phyloP scores from a whole-genome alignment of 2,797 vertebrate species.

The Labroides dimidiatus region DNA sequence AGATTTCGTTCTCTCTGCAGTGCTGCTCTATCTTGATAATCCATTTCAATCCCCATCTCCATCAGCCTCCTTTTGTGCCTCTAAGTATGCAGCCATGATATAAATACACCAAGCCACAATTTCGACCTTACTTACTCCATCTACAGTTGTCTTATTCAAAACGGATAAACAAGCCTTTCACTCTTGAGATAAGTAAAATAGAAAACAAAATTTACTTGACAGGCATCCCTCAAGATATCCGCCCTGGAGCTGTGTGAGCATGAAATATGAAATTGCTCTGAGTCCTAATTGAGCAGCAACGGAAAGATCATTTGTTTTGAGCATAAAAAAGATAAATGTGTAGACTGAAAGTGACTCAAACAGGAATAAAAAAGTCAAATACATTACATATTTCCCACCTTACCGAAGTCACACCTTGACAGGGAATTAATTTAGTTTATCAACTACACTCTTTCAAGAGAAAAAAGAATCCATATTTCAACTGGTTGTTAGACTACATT shows the following conservation, averaged over 20 bases:
- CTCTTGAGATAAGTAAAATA: constrained; percentile 45
- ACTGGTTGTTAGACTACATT: not conserved
- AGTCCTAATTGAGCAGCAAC: constrained; percentile 54
- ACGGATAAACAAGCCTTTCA: constrained; percentile 59
- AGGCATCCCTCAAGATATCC: constrained; percentile 33
- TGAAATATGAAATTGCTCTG: constrained; percentile 57
- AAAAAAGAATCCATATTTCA: not conserved
- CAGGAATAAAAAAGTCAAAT: constrained; percentile 38
- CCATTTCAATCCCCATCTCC: constrained; percentile 70
- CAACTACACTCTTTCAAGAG: not conserved
- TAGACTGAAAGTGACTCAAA: constrained; percentile 44
- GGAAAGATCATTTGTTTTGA: constrained; percentile 52
- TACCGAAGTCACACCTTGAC: constrained; percentile 32
- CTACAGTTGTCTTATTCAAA: constrained; percentile 45
- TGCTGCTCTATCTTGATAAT: constrained; percentile 58
- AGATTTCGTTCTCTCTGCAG: constrained; percentile 54
- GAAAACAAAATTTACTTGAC: constrained; percentile 45
- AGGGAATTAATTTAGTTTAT: constrained; percentile 16
- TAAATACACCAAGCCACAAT: constrained; percentile 50
- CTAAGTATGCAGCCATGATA: constrained; percentile 44
- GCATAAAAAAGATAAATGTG: constrained; percentile 10
- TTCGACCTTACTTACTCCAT: constrained; percentile 41
- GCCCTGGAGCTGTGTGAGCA: constrained; percentile 33
- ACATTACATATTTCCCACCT: constrained; percentile 10
- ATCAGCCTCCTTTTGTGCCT: constrained; percentile 54